Conservation (phyloP, 2,888 invertebrate species). For the Eilema griseolum region DNA sequence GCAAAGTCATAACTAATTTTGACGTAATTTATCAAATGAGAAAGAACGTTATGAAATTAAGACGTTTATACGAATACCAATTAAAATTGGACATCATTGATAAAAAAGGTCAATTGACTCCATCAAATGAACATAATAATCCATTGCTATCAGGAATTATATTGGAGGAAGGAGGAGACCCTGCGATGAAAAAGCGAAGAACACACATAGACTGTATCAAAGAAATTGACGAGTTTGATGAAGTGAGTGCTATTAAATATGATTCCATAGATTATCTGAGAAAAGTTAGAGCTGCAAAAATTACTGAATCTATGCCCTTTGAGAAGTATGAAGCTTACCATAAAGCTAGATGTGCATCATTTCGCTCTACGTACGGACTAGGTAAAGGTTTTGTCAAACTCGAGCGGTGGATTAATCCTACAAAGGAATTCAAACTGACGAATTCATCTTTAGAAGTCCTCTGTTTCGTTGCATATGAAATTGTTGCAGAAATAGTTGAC, state of each 20-base stretch:
- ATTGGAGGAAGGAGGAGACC: conserved; percentile 85
- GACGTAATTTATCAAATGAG: conserved; percentile 95
- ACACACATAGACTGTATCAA: conserved; percentile 84
- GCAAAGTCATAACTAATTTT: conserved; percentile 85
- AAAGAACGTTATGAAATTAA: conserved; percentile 92
- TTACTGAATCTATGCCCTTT: conserved; percentile 83
- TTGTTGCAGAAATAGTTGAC: conserved; percentile 95
- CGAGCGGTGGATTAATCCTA: conserved; percentile 88
- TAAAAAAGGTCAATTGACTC: conserved; percentile 63
- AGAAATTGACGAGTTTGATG: conserved; percentile 86
- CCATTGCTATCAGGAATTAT: conserved; percentile 66
- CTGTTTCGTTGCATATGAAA: conserved; percentile 95
- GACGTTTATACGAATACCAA: conserved; percentile 92
- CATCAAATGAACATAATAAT: conserved; percentile 54
- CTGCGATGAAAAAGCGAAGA: conserved; percentile 75
- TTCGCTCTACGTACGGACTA: conserved; percentile 83
- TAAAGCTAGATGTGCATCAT: conserved; percentile 92
- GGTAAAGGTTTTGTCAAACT: conserved; percentile 86
- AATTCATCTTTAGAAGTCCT: conserved; percentile 91
- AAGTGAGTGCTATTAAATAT: conserved; percentile 83
- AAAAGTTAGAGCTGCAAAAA: conserved; percentile 86
- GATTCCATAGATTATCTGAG: conserved; percentile 87
- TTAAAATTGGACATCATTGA: conserved; percentile 85
- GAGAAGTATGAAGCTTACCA: conserved; percentile 92
- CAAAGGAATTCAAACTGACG: conserved; percentile 88